Conservation (phyloP, 2,888 invertebrate species). For the Polyommatus icarus region DNA sequence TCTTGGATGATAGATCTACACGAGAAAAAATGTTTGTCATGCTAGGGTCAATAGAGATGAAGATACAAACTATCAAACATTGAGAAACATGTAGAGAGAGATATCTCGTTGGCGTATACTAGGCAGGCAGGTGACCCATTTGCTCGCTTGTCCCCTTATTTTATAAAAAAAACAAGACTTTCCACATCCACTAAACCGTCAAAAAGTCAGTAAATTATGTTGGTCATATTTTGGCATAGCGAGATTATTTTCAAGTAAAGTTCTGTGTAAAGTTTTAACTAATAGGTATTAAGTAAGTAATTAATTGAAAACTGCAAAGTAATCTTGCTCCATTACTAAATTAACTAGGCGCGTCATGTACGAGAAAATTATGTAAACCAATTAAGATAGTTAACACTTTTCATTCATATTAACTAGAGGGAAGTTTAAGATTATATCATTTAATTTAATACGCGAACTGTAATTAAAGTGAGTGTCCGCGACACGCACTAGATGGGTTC, state of each 20-base stretch:
- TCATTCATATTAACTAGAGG: conserved; percentile 15
- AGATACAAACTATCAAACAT: no score
- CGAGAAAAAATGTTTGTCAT: no score
- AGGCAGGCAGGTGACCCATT: no score
- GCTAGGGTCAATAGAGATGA: no score
- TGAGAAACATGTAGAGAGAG: no score
- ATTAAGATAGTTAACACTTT: conserved; percentile 11
- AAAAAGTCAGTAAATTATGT: no score
- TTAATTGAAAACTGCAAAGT: not conserved
- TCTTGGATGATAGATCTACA: no score
- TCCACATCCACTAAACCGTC: no score
- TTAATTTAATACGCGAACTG: not conserved
- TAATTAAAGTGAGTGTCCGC: conserved; percentile 1
- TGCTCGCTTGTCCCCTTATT: no score
- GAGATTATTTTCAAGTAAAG: not conserved
- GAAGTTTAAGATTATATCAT: conserved; percentile 19
- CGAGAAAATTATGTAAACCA: conserved; percentile 12
- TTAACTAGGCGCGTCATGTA: not conserved
- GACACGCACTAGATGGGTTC: conserved; percentile 31
- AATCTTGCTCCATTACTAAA: not conserved
- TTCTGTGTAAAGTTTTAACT: not conserved
- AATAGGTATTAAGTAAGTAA: not conserved
- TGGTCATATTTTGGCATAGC: no score
- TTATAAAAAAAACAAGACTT: no score
- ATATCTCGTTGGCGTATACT: no score